Conservation (phyloP, 2,888 invertebrate species). For the Noctua fimbriata region DNA sequence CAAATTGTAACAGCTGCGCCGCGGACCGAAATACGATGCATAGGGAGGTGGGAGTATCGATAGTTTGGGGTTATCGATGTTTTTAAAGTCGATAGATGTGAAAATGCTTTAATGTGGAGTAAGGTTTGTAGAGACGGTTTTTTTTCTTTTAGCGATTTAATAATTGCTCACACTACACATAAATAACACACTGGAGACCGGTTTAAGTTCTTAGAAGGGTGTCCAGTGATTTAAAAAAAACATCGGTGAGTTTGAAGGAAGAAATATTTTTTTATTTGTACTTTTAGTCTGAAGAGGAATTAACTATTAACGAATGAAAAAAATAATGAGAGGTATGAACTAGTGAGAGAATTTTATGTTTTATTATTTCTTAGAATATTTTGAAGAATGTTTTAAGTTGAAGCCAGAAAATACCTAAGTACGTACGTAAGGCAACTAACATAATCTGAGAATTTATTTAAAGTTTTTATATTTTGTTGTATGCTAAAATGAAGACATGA, state of each 20-base stretch:
- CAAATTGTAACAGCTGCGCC: slow-evolving; percentile 86
- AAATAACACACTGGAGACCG: not conserved
- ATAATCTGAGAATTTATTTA: not conserved
- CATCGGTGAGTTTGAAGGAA: not conserved
- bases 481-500: not conserved
- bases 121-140: not conserved
- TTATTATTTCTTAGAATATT: not conserved
- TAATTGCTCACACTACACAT: not conserved
- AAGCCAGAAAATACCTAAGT: not conserved
- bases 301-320: not conserved
- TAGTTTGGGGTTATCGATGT: slow-evolving; percentile 15
- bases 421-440: not conserved
- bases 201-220: not conserved
- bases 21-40: slow-evolving; percentile 83
- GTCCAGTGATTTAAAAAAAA: not conserved
- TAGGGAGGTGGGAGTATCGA: slow-evolving; percentile 65
- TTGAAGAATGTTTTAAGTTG: not conserved
- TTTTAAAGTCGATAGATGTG: not conserved
- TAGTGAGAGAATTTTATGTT: not conserved
- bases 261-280: not conserved
- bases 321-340: not conserved
- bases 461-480: not conserved
- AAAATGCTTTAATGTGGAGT: not conserved
- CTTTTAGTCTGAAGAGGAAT: not conserved
- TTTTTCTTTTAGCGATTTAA: not conserved